Base-by-base conservation (phyloP, 2,113 vertebrate species). In the Lota lota region DNA sequence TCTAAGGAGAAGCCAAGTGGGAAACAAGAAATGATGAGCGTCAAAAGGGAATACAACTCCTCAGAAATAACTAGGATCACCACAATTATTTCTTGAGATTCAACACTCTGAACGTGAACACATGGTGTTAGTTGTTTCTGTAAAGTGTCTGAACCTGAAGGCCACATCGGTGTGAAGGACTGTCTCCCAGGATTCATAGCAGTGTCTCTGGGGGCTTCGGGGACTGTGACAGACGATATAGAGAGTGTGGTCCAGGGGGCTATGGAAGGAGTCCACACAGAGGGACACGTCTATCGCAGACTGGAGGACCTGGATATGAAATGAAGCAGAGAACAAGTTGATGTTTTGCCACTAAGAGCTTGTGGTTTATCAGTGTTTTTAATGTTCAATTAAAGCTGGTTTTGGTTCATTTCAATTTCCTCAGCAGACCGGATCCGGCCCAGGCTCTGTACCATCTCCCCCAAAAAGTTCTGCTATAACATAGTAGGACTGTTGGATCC, bases 171-270 rank as follows among this genome's bases (percentile, higher is more conserved):
- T 95, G 79, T 97, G 95, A 47, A 99, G 86, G 19, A 88, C 82
- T 61, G 84, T 61, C 22, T 92, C 78, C 97, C 97, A 99, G 16
- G 79, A 73, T 70, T 96, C 92, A n/a, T 78, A 84, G 61, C 88
- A 93, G 56, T 91, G 86, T 24, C 64, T 86, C 22, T 89, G 51
- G 0, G 56, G 47, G 79, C 92, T 93, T 92, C 95, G 94, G 61
- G 95, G 97, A 81, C 95, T 96, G 83, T 98, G 96, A 75, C 96
- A 93, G 62, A 96, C 85, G 62, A 98, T 2, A 20, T 96, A 92
- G 19, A 95, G 66, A 4, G 91, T 90, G 63, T 93, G 93, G 84
- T 96, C 93, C 62, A 89, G 91, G 14, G 74, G 89, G 67, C 90
- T 85, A 77, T 91, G 87, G 70, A 94, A 95, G 1, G 89, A 92